A percentile compares a stretch with the other conserved stretches of the same genome.
Evolutionary conservation across 2,113 vertebrate genomes (phyloP).

Genomic region (Carlito syrichta): DNA sequence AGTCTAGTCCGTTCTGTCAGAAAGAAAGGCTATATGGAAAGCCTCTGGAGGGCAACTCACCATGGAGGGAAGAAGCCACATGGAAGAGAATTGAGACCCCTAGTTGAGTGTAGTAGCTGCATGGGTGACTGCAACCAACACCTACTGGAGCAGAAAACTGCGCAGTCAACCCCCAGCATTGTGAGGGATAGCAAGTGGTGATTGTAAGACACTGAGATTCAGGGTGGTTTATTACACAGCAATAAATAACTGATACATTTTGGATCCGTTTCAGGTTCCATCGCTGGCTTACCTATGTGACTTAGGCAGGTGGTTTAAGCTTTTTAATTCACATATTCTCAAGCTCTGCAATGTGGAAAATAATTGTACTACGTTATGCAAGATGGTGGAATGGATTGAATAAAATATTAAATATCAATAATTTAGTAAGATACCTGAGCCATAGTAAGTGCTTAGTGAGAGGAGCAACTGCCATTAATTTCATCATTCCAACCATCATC

Average conservation of each 20-base stretch:
- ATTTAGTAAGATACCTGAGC: background rate
- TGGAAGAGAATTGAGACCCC: background rate
- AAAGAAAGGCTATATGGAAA: background rate
- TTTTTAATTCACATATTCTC: background rate
- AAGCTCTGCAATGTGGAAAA: background rate
- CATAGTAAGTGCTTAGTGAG: background rate
- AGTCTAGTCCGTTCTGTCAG: background rate
- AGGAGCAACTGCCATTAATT: background rate
- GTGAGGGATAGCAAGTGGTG: background rate
- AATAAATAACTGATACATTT: background rate
- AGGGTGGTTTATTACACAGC: background rate
- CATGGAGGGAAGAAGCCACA: background rate
- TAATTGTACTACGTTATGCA: background rate
- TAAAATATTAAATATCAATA: background rate
- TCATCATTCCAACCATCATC: background rate
- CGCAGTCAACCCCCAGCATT: background rate
- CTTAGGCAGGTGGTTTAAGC: background rate
- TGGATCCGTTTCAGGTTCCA: background rate
- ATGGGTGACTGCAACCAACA: background rate
- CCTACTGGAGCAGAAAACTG: background rate
- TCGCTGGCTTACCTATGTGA: background rate
- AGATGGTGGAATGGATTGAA: background rate
- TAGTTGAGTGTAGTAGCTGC: background rate
- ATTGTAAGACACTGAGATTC: background rate
- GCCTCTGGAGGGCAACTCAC: too few relatives aligned